Percentiles rank a stretch among this genome's conserved stretches.
These are phyloP conservation scores for Distichodus sexfasciatus DNA, from an alignment of 2,797 vertebrate species.

Conservation along the genomic window DNA sequence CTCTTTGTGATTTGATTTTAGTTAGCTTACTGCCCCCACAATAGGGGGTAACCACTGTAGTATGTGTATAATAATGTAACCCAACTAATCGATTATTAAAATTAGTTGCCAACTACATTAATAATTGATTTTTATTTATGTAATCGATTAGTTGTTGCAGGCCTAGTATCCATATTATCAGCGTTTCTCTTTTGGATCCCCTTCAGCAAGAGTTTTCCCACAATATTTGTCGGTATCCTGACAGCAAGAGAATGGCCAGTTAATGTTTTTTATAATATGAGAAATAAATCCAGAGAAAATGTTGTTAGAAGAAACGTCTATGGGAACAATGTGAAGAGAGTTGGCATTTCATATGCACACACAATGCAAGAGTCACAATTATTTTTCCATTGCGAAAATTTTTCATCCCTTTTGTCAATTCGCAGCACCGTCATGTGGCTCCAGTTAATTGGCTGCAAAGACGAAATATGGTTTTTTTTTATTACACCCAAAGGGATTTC, in stretches of 20 bases:
- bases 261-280: not conserved
- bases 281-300: not conserved
- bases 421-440: not conserved
- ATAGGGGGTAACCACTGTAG: no score
- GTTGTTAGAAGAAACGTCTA: not conserved
- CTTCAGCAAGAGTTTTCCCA: no score
- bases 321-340: no score
- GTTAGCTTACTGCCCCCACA: no score
- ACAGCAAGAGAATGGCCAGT: not conserved
- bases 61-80: no score
- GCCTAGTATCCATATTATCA: no score
- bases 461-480: constrained; percentile 8
- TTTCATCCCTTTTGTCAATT: not conserved
- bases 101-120: no score
- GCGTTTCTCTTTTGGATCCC: no score
- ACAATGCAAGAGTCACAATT: constrained; percentile 9
- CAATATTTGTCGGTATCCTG: not conserved
- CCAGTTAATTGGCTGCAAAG: constrained; percentile 19
- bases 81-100: no score
- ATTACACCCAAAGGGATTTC: constrained; percentile 25
- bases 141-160: no score
- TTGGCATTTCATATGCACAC: not conserved
- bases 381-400: not conserved
- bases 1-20: no score
- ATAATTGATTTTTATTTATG: no score